Base-by-base conservation (phyloP, 2,888 invertebrate species). In the Lithophane ornitopus region DNA sequence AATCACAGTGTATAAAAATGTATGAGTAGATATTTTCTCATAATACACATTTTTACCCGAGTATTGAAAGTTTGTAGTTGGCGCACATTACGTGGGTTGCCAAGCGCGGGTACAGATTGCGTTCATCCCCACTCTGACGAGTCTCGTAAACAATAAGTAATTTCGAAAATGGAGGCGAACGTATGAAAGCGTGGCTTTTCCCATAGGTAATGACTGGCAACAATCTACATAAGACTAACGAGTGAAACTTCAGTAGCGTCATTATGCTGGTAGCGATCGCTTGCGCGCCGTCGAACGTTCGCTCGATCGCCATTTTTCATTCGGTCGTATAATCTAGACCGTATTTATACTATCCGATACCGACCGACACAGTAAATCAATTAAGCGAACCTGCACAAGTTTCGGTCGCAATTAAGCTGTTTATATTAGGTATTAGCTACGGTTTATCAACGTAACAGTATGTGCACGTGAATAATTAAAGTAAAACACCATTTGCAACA, bases 181-280 rank as follows among this genome's bases (percentile, higher is more conserved):
- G 87, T 90, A 90, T 90, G 89, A 89, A 90, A 89, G 89, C 89
- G 78, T 84, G 79, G 85, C 86, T 89, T 90, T 91, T 89, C 89
- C 90, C 89, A 89, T 90, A 90, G 90, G 90, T 91, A 92, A 92
- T 92, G 91, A 92, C 91, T 90, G 90, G 90, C 89, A 89, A 89
- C 90, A 89, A 90, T 90, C 89, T 91, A 88, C 90, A 88, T 90
- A 89, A 91, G 90, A 90, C 91, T 92, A 91, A 91, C 88, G 90
- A 91, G 91, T 89, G 89, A 91, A 94, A 91, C 91, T 94, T 92
- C 85, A 90, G 89, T 89, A 81, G 88, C 90, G 89, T 91, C 91
- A 92, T 93, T 94, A 93, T 89, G 83, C 82, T 87, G 82, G 84
- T 85, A 87, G 87, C 88, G 86, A 92, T 92, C 89, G 89, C 90